phyloP scores from a whole-genome alignment of 1,140 invertebrate species.

The Trichonephila clavata region DNA sequence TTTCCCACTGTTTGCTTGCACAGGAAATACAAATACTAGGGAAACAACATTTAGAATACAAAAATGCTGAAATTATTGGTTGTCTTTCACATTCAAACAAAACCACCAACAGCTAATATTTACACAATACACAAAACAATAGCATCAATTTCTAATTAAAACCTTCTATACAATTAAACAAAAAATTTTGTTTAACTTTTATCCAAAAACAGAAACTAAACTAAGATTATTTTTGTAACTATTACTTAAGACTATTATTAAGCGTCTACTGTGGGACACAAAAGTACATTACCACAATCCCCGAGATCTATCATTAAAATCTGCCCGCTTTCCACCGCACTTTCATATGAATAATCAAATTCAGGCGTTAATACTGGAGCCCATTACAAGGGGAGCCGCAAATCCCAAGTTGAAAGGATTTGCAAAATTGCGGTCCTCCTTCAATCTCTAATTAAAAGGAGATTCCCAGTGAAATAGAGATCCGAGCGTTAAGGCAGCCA shows the following conservation, averaged over 20 bases:
- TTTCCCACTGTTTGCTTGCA: too few species aligned
- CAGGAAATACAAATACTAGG: too few species aligned
- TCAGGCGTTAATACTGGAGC: background rate
- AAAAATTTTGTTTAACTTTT: too few species aligned
- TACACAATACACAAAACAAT: too few species aligned
- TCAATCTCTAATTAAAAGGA: conserved; percentile 34
- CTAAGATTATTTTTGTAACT: background rate
- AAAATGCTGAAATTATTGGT: too few species aligned
- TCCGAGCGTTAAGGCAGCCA: conserved; percentile 7
- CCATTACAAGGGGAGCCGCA: conserved; percentile 32
- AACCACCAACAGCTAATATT: too few species aligned
- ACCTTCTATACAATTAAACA: too few species aligned
- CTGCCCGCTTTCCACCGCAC: background rate
- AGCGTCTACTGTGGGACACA: background rate
- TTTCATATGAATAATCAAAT: conserved; percentile 42
- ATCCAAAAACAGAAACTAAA: background rate
- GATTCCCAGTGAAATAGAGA: conserved; percentile 34
- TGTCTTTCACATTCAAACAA: too few species aligned
- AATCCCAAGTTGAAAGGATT: conserved; percentile 38
- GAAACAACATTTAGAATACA: too few species aligned
- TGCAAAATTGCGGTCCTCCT: conserved; percentile 33
- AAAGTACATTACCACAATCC: background rate
- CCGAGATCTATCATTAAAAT: background rate
- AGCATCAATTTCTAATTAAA: too few species aligned
- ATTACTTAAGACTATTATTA: background rate